These are phyloP conservation scores for Malthinus seriepunctatus DNA, from an alignment of 2,888 invertebrate species.

Conservation along the genomic window DNA sequence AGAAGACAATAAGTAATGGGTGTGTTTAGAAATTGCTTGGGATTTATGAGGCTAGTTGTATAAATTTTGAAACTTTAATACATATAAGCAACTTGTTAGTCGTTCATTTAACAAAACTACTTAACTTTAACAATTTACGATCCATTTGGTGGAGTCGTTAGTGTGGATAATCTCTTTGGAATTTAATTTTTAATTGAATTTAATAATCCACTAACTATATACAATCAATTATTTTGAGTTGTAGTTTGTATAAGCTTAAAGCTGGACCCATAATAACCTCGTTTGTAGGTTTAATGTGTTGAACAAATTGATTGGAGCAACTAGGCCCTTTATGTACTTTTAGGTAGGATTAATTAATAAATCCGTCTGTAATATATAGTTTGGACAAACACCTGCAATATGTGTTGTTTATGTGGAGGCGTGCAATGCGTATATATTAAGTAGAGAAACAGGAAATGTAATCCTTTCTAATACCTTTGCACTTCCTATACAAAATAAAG, in stretches of 20 bases:
- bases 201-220: conserved; percentile 1
- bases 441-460: conserved; percentile 27
- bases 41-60: too few species aligned
- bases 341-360: conserved; percentile 28
- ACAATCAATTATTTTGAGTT: conserved; percentile 4
- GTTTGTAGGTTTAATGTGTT: conserved; percentile 11
- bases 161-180: conserved; percentile 1
- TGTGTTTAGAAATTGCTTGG: too few species aligned
- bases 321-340: conserved; percentile 27
- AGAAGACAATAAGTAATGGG: too few species aligned
- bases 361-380: conserved; percentile 27
- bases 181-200: conserved; percentile 3
- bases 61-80: too few species aligned
- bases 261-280: conserved; percentile 14
- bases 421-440: conserved; percentile 24
- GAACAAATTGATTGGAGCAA: conserved; percentile 22
- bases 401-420: conserved; percentile 12
- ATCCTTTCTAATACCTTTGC: conserved; percentile 29
- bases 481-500: conserved; percentile 24
- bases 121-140: too few species aligned
- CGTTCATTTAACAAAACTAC: too few species aligned
- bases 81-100: too few species aligned
- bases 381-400: conserved; percentile 28
- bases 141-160: background rate
- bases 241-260: conserved; percentile 17